phyloP scores from a whole-genome alignment of 2,888 invertebrate genomes.

The Microctonus aethiopoides region DNA sequence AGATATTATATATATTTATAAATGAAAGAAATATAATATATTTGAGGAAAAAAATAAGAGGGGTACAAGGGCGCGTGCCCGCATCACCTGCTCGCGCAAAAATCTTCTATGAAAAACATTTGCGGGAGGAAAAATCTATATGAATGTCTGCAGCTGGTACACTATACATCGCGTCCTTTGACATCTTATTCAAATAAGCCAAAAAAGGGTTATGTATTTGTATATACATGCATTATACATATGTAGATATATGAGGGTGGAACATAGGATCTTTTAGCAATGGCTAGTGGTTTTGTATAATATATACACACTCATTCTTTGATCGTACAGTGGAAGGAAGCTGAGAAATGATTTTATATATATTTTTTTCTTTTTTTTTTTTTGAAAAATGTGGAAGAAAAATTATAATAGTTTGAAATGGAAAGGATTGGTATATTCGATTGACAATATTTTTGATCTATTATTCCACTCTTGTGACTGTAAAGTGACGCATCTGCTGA shows the following conservation, averaged over 20 bases:
- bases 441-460: constrained; percentile 33
- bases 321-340: neutral
- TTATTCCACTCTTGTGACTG: constrained; percentile 40
- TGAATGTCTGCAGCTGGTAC: constrained; percentile 38
- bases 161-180: constrained; percentile 20
- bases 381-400: constrained; percentile 26
- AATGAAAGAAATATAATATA: constrained; percentile 10
- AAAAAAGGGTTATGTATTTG: constrained; percentile 13
- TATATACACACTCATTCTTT: neutral
- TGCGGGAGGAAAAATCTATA: constrained; percentile 27
- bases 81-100: constrained; percentile 55
- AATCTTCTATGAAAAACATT: constrained; percentile 38
- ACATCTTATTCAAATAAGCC: constrained; percentile 44
- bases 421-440: constrained; percentile 23
- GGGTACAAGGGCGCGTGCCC: constrained; percentile 57
- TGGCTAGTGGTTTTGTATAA: constrained; percentile 18
- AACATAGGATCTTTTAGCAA: constrained; percentile 1
- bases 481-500: constrained; percentile 32
- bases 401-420: constrained; percentile 42
- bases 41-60: constrained; percentile 23
- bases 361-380: constrained; percentile 12
- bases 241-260: neutral
- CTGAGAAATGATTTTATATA: constrained; percentile 36
- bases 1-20: too few species aligned
- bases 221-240: constrained; percentile 3